Base-by-base conservation (phyloP, 2,113 vertebrate genomes). In the Takifugu bimaculatus region DNA sequence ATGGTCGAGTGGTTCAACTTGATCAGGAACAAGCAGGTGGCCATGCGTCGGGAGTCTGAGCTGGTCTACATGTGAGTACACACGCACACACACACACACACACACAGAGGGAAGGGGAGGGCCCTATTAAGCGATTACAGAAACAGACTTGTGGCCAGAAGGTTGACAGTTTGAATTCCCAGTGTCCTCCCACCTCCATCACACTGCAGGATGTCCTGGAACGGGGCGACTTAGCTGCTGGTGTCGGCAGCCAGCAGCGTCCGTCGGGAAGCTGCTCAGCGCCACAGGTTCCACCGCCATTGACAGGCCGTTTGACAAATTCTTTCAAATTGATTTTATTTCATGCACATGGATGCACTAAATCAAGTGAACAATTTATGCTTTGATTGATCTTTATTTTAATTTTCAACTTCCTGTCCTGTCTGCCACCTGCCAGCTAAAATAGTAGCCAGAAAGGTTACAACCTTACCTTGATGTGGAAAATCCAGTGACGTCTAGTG, bases 1-100 rank as follows among this genome's bases (percentile, higher is more conserved):
- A 92, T 99, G 95, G 93, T 93, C 52, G 94, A 95, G 5, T 99
- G 97, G 97, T 98, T 99, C 90, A 93, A 68, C 79, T 89, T 99
- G 57, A 97, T 99, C 88, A 92, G 95, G 14, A 90, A 95, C 82
- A 99, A 99, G 60, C 96, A 98, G 87, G 84, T 94, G 66, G 91
- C 95, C 81, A 89, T 99, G 75, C 89, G 96, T 54, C 90, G 92
- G 51, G 97, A 98, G 66, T 98, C 96, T 0, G 97, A 99, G 73
- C 91, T 88, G 50, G 75, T 85, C 43, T 86, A 83, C 70, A 62
- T 89, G 82, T 87, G 77, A 87, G 85, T 72, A 27, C 1, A 57
- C n/a, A 45, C 63, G 58, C 55, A 49, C 54, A 7, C 20, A 54
- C 60, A 3, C 43, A 65, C 32, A 57, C 56, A 61, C 42, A 57